These are phyloP conservation scores for Heliconius cydno DNA, from an alignment of 2,888 invertebrate genomes.

Conservation along the genomic window DNA sequence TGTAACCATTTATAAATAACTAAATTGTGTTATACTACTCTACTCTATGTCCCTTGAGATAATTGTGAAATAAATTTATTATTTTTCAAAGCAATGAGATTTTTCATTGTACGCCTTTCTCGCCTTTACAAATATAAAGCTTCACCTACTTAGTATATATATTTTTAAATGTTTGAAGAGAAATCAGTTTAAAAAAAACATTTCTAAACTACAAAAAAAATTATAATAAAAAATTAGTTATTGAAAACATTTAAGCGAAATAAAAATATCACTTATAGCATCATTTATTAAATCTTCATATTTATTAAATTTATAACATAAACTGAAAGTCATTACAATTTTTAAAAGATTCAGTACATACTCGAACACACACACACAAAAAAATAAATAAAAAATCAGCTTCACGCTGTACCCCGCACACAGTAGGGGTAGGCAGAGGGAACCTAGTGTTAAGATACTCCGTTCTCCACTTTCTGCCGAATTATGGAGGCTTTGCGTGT, in stretches of 20 bases:
- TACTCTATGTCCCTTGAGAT: constrained; percentile 59
- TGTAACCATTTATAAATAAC: constrained; percentile 72
- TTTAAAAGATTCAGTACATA: too few relatives aligned
- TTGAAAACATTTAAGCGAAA: not conserved
- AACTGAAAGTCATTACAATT: too few relatives aligned
- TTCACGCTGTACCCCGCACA: too few relatives aligned
- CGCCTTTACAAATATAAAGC: not conserved
- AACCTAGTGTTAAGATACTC: too few relatives aligned
- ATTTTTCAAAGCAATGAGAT: constrained; percentile 63
- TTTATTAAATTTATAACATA: not conserved
- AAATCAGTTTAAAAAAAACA: not conserved
- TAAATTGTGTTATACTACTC: constrained; percentile 68
- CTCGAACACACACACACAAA: too few relatives aligned
- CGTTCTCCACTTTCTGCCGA: too few relatives aligned
- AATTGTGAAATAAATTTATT: constrained; percentile 74
- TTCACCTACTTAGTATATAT: not conserved
- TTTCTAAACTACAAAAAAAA: not conserved
- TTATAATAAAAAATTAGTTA: not conserved
- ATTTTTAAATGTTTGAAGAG: not conserved
- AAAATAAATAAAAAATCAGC: too few relatives aligned
- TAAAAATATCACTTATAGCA: not conserved
- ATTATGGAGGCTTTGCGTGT: too few relatives aligned
- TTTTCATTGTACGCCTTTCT: constrained; percentile 45
- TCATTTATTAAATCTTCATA: not conserved
- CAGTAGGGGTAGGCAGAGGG: too few relatives aligned